phyloP scores from a whole-genome alignment of 2,888 invertebrate species.

The Dorcus hopei region DNA sequence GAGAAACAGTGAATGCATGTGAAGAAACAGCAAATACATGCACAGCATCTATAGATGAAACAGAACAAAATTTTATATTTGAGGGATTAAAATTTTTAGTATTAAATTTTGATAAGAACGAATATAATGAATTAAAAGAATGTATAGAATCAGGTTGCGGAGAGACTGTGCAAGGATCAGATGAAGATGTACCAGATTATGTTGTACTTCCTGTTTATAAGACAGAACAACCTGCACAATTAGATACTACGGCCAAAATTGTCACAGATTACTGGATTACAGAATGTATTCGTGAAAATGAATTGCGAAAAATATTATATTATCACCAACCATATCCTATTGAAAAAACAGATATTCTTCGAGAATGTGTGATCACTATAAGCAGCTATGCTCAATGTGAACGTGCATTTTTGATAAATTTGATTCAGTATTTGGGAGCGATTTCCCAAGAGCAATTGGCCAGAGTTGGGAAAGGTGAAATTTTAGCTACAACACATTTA shows the following conservation, averaged over 20 bases:
- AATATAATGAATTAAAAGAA: slow-evolving; percentile 43
- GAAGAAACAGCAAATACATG: not conserved
- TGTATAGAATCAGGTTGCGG: slow-evolving; percentile 59
- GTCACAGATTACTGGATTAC: slow-evolving; percentile 72
- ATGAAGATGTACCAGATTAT: slow-evolving; percentile 60
- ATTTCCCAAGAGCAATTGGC: slow-evolving; percentile 62
- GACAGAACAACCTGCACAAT: slow-evolving; percentile 34
- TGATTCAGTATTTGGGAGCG: slow-evolving; percentile 73
- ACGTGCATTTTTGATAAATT: slow-evolving; percentile 66
- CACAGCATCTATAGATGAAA: slow-evolving; percentile 13
- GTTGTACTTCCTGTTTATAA: slow-evolving; percentile 60
- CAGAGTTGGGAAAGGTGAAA: slow-evolving; percentile 52
- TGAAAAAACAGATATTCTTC: slow-evolving; percentile 53
- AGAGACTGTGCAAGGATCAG: slow-evolving; percentile 50
- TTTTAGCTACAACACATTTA: slow-evolving; percentile 74
- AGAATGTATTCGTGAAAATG: slow-evolving; percentile 61
- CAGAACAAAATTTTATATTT: slow-evolving; percentile 25
- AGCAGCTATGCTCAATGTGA: slow-evolving; percentile 75
- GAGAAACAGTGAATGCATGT: not conserved
- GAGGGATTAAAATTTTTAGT: slow-evolving; percentile 43
- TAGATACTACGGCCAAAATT: slow-evolving; percentile 54
- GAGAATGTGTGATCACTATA: slow-evolving; percentile 72
- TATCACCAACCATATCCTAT: slow-evolving; percentile 67
- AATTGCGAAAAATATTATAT: slow-evolving; percentile 62
- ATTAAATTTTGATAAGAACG: slow-evolving; percentile 49